These are phyloP conservation scores for Rhagologus leucostigma DNA, from an alignment of 2,113 vertebrate species.

Conservation along the genomic window DNA sequence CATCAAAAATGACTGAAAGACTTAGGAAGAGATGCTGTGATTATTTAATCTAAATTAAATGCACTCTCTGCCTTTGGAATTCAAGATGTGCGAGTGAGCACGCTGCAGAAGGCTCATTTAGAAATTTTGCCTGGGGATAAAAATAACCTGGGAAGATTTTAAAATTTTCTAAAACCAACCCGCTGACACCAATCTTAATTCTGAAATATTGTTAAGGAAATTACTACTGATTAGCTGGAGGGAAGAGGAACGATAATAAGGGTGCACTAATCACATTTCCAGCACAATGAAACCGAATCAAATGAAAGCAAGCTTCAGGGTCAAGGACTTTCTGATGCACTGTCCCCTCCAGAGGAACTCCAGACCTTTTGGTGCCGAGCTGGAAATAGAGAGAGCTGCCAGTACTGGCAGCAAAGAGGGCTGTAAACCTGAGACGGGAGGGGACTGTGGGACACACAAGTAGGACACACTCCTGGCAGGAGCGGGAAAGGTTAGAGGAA, in stretches of 20 bases:
- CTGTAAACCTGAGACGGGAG: not conserved
- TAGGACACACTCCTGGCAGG: not conserved
- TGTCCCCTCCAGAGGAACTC: not conserved
- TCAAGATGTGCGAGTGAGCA: not conserved
- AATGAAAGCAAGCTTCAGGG: not conserved
- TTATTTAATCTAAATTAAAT: constrained; percentile 11
- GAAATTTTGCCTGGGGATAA: constrained; percentile 30
- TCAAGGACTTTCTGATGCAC: not conserved
- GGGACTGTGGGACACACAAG: not conserved
- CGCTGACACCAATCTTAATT: constrained; percentile 40
- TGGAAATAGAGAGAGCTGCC: not conserved
- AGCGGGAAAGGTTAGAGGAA: not conserved
- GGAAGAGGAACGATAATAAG: constrained; percentile 14
- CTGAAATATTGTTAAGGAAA: constrained; percentile 45
- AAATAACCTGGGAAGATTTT: constrained; percentile 46
- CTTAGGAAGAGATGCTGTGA: not conserved
- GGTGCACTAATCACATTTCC: constrained; percentile 19
- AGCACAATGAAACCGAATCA: not conserved
- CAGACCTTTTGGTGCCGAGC: not conserved
- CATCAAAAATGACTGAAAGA: constrained; percentile 3
- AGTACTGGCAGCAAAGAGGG: not conserved
- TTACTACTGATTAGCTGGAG: constrained; percentile 32
- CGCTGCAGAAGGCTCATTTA: not conserved
- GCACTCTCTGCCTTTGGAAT: not conserved
- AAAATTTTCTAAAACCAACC: constrained; percentile 50